Base-by-base conservation (phyloP, 2,888 invertebrate genomes). In the Drosophila atripex region DNA sequence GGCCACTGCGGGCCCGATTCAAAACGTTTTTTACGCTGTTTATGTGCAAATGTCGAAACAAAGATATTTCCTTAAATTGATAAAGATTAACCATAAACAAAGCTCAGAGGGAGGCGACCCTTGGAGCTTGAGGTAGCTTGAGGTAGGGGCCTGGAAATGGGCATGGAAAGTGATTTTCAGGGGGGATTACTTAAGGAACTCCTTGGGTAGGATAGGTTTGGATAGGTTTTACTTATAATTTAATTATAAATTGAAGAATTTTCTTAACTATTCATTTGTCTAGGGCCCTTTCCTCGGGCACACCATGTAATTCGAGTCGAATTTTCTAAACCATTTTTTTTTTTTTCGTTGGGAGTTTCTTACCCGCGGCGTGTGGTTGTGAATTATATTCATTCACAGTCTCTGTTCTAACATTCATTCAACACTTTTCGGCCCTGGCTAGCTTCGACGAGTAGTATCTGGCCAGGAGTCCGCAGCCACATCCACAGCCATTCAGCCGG, bases 41-140 rank as follows among this genome's bases (percentile, higher is more conserved):
- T 84, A 87, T 82, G 85, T 84, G 88, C 87, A 84, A 84, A 85
- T 88, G 88, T 84, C 84, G 84, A 84, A 88, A 84, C 84, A 84
- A 88, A 88, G 88, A 84, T 84, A 84, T 84, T 84, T 84, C 87
- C 78, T 84, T 84, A 88, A 84, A 84, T 88, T 86, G 88, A 85
- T 84, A 83, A 88, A 83, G 88, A 83, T 88, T 88, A 88, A 75
- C 77, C 82, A 86, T 86, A 82, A 82, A 86, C 84, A 85, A 82
- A 68, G 64, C 64, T 25, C 64, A 45, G 30, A 66, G 64, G 63
- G 63, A 38, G 68, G 68, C 23, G 9, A 9, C 9, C 28, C 28
- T 28, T 9, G 28, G 9, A 28, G 9, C 9, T 8, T 8, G 9
- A 28, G 28, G 28, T 28, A 28, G 28, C 28, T 28, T n/a, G n/a